Percentiles rank a stretch among this genome's conserved stretches.
Conservation (phyloP, 2,113 vertebrate species). For the Addax nasomaculatus region DNA sequence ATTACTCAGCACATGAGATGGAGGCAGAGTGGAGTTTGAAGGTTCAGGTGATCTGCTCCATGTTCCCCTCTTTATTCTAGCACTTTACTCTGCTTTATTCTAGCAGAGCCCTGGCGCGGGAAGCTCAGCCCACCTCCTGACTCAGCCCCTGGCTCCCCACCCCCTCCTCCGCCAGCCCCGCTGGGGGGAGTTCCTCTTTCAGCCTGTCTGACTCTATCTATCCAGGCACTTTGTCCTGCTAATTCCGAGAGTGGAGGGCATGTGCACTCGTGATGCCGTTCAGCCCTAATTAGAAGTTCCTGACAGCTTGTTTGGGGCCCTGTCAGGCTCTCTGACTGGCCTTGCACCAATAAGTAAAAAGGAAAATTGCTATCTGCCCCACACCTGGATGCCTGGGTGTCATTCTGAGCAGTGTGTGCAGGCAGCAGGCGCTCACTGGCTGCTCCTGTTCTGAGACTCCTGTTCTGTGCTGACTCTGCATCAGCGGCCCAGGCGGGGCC, state of each 20-base stretch:
- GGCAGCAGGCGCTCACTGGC: background rate
- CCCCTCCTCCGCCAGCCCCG: background rate
- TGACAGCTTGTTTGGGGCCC: slow-evolving; percentile 74
- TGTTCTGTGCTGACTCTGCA: background rate
- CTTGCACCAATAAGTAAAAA: slow-evolving; percentile 68
- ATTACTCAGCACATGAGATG: background rate
- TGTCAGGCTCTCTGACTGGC: slow-evolving; percentile 61
- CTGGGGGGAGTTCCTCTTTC: background rate
- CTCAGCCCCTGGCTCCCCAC: background rate
- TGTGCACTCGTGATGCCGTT: slow-evolving; percentile 35
- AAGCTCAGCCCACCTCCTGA: background rate
- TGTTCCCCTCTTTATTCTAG: background rate
- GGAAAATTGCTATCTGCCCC: slow-evolving; percentile 67
- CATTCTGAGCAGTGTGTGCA: background rate
- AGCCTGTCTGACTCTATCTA: slow-evolving; percentile 55
- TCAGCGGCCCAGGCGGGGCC: background rate
- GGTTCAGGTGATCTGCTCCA: background rate
- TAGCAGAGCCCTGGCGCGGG: background rate
- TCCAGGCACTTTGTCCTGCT: slow-evolving; percentile 56
- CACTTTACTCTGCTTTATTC: background rate
- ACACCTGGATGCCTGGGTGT: slow-evolving; percentile 60
- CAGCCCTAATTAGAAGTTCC: slow-evolving; percentile 74
- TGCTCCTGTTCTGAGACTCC: background rate
- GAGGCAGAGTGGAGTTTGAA: background rate
- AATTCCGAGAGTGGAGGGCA: slow-evolving; percentile 62